A percentile compares a stretch with the other conserved stretches of the same genome.
Evolutionary conservation across 2,888 invertebrate genomes (phyloP).

Genomic region (Branchinecta sandiegonensis): DNA sequence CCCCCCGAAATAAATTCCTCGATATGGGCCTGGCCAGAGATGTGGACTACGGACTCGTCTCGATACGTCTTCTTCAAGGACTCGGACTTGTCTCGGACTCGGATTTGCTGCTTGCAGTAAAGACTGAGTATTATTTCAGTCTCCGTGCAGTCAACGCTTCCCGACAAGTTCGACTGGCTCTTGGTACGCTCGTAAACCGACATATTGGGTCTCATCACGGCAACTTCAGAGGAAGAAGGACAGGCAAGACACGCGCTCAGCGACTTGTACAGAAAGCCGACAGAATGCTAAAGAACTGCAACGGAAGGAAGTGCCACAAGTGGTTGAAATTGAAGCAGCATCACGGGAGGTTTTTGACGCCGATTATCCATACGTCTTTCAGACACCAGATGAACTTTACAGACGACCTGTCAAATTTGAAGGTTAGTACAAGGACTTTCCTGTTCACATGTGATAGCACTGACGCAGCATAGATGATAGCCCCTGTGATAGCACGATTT

Average conservation of each 20-base stretch:
- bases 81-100: too few species aligned
- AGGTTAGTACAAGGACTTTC: background rate
- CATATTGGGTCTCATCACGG: conserved; percentile 5
- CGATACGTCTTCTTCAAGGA: too few species aligned
- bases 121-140: too few species aligned
- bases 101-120: too few species aligned
- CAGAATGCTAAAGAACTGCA: background rate
- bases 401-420: background rate
- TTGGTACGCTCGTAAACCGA: background rate
- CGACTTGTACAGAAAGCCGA: background rate
- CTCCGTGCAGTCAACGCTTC: background rate
- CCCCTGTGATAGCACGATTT: too few species aligned
- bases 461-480: too few species aligned
- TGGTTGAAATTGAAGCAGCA: conserved; percentile 1
- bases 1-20: too few species aligned
- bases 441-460: background rate
- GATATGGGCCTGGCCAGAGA: too few species aligned
- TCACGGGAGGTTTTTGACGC: conserved; percentile 1
- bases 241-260: background rate
- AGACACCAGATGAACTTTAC: background rate
- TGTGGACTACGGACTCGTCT: too few species aligned
- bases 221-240: background rate
- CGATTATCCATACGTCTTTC: background rate
- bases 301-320: background rate
- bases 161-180: conserved; percentile 8